Base-by-base conservation (phyloP, 35 echinoderm and acorn worm species). In the Ophioderma brevispina region DNA sequence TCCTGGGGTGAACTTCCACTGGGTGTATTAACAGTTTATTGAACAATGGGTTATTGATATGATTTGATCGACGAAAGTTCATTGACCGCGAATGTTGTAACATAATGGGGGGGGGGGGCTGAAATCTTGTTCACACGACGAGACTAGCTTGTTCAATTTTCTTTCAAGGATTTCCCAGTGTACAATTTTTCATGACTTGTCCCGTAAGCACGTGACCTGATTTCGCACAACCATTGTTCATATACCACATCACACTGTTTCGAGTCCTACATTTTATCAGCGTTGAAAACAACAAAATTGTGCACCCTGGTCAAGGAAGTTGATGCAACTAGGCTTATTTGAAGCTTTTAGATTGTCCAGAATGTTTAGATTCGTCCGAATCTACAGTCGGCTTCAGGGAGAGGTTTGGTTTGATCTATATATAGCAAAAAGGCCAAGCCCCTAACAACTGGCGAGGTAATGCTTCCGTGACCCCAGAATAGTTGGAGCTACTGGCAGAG, bases 381-480 rank as follows among this genome's bases (percentile, higher is more conserved):
- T 70, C 59, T 70, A 70, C 59, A 70, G 59, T 70, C 15, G 59
- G 59, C 59, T 30, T n/a, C 59, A 70, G n/a, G n/a, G 17, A 70
- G 17, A 70, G 59, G 59, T 70, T 70, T 25, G 17, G 59, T 70
- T n/a, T 70, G 59, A 70, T n/a, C 28, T 70, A 30, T 70, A 25
- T 70, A 15, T 30, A 70, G 59, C n/a, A 25, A 70, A 70, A 30
- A 30, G 59, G 59, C 59, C n/a, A 70, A 70, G 28, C 28, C 86
- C 40, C 81, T 64, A 85, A 89, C 94, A 92, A 92, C 90, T 81
- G 91, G 94, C 81, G 94, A 91, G 70, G 90, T 59, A 52, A 83
- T 96, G 90, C 91, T 85, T 78, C 91, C 80, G 87, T 92, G 75
- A 87, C 94, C 85, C 78, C 90, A 90, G 90, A 87, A 81, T 79